Conservation (phyloP, 37 sponge, comb jelly and placozoan species). For the Cliona cf. orientalis region DNA sequence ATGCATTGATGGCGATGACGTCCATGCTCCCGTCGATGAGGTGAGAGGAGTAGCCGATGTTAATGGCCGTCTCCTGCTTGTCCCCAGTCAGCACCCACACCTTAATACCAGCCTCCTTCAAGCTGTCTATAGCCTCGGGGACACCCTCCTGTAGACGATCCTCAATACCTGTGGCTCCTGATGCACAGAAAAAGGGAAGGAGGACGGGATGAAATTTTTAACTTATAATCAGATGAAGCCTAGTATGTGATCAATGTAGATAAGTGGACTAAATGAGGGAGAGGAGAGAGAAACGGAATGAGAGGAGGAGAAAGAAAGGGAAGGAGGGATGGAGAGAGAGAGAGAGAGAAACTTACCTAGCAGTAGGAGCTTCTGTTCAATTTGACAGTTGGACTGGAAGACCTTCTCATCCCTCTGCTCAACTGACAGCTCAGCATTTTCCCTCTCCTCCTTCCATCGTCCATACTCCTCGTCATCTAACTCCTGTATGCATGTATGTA, state of each 20-base stretch:
- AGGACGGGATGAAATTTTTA: not conserved
- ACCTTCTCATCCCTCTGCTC: conserved; percentile 46
- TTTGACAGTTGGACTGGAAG: conserved; percentile 2
- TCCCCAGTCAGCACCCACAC: conserved; percentile 96
- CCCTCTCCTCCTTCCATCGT: conserved; percentile 40
- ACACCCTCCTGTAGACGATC: conserved; percentile 81
- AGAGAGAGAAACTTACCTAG: conserved; percentile 37
- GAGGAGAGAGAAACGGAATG: too few relatives aligned
- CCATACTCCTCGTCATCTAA: conserved; percentile 52
- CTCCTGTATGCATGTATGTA: conserved; percentile 37
- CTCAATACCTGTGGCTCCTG: conserved; percentile 86
- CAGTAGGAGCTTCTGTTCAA: conserved; percentile 56
- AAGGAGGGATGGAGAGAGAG: too few relatives aligned
- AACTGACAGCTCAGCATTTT: conserved; percentile 62
- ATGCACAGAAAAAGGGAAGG: not conserved
- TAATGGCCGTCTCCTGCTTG: conserved; percentile 93
- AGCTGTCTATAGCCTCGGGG: conserved; percentile 68
- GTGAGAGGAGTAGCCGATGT: conserved; percentile 69
- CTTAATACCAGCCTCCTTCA: conserved; percentile 64
- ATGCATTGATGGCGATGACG: conserved; percentile 53
- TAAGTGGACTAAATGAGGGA: not conserved
- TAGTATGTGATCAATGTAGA: not conserved
- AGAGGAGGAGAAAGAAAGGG: too few relatives aligned
- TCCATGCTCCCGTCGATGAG: conserved; percentile 59
- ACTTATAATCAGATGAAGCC: not conserved